Evolutionary conservation across 1,140 invertebrate genomes (phyloP).

Genomic region (Pseudomyrmex gracilis): DNA sequence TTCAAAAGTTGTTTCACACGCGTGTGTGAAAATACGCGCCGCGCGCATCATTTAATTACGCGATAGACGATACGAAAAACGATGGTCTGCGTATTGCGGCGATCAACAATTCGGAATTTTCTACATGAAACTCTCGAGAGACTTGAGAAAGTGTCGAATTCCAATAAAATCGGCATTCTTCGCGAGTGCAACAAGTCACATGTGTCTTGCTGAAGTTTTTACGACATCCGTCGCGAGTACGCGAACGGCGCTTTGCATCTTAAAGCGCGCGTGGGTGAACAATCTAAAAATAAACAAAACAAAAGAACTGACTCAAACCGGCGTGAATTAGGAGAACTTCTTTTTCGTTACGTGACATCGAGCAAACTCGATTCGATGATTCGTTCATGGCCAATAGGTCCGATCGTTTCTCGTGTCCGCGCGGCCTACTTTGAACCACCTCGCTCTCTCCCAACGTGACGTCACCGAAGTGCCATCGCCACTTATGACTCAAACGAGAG

Average conservation of each 20-base stretch:
- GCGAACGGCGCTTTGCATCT: neutral
- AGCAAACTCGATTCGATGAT: conserved; percentile 41
- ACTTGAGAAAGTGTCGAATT: neutral
- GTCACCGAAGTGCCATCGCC: conserved; percentile 50
- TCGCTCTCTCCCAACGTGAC: conserved; percentile 70
- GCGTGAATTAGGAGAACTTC: neutral
- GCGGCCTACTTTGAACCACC: conserved; percentile 64
- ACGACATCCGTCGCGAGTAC: neutral
- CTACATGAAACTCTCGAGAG: too few species aligned
- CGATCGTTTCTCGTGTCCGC: conserved; percentile 53
- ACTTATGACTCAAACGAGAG: conserved; percentile 55
- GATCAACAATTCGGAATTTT: too few species aligned
- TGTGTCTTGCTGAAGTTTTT: neutral
- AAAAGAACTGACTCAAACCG: too few species aligned
- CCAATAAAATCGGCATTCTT: neutral
- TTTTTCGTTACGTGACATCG: conserved; percentile 9
- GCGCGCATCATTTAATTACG: too few species aligned
- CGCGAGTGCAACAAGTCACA: neutral
- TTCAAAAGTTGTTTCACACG: neutral
- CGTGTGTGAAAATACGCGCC: too few species aligned
- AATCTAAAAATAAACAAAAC: conserved; percentile 34
- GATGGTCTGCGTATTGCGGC: neutral
- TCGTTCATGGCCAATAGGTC: conserved; percentile 55
- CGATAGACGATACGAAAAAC: neutral
- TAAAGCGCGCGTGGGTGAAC: too few species aligned